Evolutionary conservation across 1,140 invertebrate genomes (phyloP).

Genomic region (Rhagoletis zephyria): DNA sequence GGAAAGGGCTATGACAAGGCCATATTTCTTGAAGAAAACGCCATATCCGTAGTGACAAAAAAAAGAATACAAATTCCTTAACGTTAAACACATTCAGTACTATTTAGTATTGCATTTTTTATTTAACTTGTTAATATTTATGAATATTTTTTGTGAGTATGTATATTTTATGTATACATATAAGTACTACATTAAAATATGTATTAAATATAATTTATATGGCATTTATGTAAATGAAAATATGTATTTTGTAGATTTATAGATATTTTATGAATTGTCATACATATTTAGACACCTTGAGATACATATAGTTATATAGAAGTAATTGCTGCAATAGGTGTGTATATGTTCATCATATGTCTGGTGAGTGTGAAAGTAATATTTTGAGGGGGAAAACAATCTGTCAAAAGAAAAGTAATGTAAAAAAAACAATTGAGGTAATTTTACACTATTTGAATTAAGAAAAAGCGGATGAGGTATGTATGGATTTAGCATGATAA

Average conservation of each 20-base stretch:
- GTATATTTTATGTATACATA: not conserved
- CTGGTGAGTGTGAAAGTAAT: not conserved
- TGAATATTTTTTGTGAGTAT: constrained; percentile 14
- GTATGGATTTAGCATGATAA: not conserved
- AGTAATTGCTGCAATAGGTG: not conserved
- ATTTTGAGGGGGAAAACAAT: not conserved
- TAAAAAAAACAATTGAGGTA: not conserved
- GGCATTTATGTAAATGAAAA: constrained; percentile 8
- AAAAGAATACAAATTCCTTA: not conserved
- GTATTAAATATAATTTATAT: not conserved
- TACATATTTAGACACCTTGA: not conserved
- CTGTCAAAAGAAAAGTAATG: not conserved
- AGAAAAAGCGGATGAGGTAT: not conserved
- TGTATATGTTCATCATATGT: not conserved
- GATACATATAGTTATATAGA: not conserved
- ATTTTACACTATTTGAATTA: too few relatives aligned
- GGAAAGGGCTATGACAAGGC: too few relatives aligned
- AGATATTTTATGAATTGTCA: not conserved
- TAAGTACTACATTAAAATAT: too few relatives aligned
- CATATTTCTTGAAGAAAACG: too few relatives aligned
- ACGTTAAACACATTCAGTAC: not conserved
- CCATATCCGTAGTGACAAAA: too few relatives aligned
- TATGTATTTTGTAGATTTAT: not conserved
- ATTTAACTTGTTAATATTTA: constrained; percentile 47
- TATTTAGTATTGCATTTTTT: constrained; percentile 38